Conservation (phyloP, 2,113 vertebrate species). For the Lagopus muta region DNA sequence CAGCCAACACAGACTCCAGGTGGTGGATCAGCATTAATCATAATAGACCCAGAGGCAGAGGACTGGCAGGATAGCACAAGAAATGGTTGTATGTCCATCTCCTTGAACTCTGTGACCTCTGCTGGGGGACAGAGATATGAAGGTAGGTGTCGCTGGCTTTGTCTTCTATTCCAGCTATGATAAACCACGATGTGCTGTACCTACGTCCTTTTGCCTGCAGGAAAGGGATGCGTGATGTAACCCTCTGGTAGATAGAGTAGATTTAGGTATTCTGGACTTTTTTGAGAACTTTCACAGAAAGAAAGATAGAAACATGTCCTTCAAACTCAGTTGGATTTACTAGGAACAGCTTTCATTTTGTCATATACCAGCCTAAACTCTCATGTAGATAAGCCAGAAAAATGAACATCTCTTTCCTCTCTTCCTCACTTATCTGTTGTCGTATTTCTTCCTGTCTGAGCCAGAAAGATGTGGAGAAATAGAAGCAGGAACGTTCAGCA, state of each 20-base stretch:
- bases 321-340: neutral
- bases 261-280: neutral
- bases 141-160: neutral
- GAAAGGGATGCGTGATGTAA: neutral
- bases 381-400: neutral
- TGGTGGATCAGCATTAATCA: constrained; percentile 45
- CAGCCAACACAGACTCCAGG: constrained; percentile 30
- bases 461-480: neutral
- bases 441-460: neutral
- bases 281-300: neutral
- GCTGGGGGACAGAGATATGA: rapidly evolving
- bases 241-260: neutral
- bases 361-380: neutral
- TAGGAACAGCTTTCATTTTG: neutral
- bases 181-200: neutral
- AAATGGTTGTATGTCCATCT: neutral
- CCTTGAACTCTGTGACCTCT: neutral
- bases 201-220: neutral
- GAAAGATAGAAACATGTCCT: neutral
- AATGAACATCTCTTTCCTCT: neutral
- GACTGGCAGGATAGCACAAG: neutral
- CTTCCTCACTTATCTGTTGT: neutral
- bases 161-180: neutral
- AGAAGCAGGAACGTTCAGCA: neutral
- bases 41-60: neutral